Base-by-base conservation (phyloP, 2,888 invertebrate genomes). In the Heliconius ismenius region DNA sequence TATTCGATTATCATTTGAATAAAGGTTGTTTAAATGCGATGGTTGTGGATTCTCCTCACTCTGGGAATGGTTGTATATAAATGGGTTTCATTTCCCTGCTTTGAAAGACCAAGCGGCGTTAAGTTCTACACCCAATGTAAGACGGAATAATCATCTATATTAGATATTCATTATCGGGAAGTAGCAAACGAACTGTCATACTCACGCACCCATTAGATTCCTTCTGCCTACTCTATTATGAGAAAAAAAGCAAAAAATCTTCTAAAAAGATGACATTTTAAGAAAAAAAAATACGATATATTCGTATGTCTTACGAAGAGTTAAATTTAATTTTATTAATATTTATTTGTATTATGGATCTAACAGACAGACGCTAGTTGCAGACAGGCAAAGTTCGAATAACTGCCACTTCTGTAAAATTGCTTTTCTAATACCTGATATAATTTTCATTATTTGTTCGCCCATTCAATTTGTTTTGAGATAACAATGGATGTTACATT, bases 331-430 rank as follows among this genome's bases (percentile, higher is more conserved):
- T 67, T 67, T 67, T 67, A 67, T 39, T 39, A 36, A 13, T 11
- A 54, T 54, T 70, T 54, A 32, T 58, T 70, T 70, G 70, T 70
- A 58, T 69, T 32, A 54, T 72, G 7, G 7, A 49, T 21, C 21
- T 49, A 77, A 80, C 76, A 78, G 78, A 78, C 79, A 77, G 76
- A 74, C 74, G 78, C 70, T 77, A 76, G 70, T 74, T 76, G 81
- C 88, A 89, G 89, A 89, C 89, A 88, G 86, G 84, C 89, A 88
- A 89, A 84, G 88, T 83, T 87, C 88, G 88, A 81, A 83, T 88
- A 88, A 88, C 88, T 85, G 85, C 84, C 82, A 83, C 85, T 86
- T 84, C 81, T 78, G 78, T 82, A 83, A 82, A 86, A 84, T 86
- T 84, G 83, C 84, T 82, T 81, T 82, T 83, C 83, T 82, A 85